A percentile compares a stretch with the other conserved stretches of the same genome.
These are phyloP conservation scores for Calcarius lapponicus DNA, from an alignment of 2,797 vertebrate genomes.

Conservation along the genomic window DNA sequence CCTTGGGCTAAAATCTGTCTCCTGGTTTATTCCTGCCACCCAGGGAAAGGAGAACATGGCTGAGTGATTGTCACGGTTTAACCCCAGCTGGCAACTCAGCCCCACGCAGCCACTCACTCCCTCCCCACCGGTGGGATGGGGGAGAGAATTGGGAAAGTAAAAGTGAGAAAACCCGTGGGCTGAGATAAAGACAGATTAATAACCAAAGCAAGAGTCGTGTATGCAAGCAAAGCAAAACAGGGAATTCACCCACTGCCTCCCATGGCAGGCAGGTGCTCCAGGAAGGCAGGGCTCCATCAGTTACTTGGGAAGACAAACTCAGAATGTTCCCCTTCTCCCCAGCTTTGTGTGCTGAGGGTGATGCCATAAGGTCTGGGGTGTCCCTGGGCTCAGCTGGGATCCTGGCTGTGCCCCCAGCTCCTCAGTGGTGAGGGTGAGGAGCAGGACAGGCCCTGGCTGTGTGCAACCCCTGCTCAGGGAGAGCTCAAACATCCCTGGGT, in stretches of 20 bases:
- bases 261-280: not conserved
- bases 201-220: not conserved
- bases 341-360: not conserved
- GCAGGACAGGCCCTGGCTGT: not conserved
- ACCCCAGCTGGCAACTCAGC: not conserved
- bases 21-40: not conserved
- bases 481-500: not conserved
- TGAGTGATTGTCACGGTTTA: not conserved
- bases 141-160: not conserved
- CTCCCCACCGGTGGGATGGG: not conserved
- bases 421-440: not conserved
- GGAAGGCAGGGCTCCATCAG: not conserved
- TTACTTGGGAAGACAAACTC: not conserved
- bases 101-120: not conserved
- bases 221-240: not conserved
- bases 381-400: not conserved
- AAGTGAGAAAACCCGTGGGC: not conserved
- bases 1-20: not conserved
- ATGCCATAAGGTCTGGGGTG: not conserved
- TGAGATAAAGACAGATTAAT: not conserved
- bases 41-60: not conserved
- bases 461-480: not conserved
- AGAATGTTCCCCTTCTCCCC: not conserved
- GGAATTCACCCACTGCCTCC: not conserved
- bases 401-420: not conserved